Evolutionary conservation across 1,140 invertebrate genomes (phyloP).

Genomic region (Cotesia glomerata): DNA sequence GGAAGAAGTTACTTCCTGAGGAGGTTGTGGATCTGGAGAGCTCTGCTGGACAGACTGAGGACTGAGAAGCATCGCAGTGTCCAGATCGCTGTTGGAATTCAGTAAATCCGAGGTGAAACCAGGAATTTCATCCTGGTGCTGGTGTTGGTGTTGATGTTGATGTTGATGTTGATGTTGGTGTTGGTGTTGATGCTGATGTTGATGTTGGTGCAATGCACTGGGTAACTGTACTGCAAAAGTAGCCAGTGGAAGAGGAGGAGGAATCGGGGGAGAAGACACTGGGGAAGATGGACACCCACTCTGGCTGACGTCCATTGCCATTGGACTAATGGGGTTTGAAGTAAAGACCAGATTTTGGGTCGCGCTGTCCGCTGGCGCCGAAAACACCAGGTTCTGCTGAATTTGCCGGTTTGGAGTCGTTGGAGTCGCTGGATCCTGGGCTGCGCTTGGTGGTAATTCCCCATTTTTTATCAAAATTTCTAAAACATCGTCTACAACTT

Average conservation of each 20-base stretch:
- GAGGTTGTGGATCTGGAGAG: conserved; percentile 58
- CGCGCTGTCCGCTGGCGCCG: conserved; percentile 50
- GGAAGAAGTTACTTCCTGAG: conserved; percentile 58
- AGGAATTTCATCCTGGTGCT: conserved; percentile 48
- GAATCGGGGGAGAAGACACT: conserved; percentile 55
- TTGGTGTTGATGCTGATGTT: conserved; percentile 23
- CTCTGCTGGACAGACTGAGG: conserved; percentile 50
- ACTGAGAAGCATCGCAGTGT: conserved; percentile 55
- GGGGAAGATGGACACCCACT: conserved; percentile 53
- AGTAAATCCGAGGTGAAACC: conserved; percentile 47
- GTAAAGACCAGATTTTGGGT: conserved; percentile 55
- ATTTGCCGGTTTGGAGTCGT: conserved; percentile 64
- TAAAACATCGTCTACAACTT: conserved; percentile 93
- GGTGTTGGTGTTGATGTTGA: conserved; percentile 40
- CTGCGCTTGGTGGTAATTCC: conserved; percentile 87
- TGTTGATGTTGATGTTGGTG: conserved; percentile 36
- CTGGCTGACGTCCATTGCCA: conserved; percentile 59
- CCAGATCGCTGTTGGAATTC: conserved; percentile 48
- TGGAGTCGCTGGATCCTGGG: conserved; percentile 77
- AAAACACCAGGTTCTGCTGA: conserved; percentile 58
- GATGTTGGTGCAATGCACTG: conserved; percentile 48
- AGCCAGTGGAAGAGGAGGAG: conserved; percentile 61
- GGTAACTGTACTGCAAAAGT: conserved; percentile 63
- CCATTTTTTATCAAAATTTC: conserved; percentile 94
- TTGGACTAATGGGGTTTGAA: conserved; percentile 58